A percentile compares a stretch with the other conserved stretches of the same genome.
Evolutionary conservation across 2,888 invertebrate species (phyloP).

Genomic region (Protodeltote pygarga): DNA sequence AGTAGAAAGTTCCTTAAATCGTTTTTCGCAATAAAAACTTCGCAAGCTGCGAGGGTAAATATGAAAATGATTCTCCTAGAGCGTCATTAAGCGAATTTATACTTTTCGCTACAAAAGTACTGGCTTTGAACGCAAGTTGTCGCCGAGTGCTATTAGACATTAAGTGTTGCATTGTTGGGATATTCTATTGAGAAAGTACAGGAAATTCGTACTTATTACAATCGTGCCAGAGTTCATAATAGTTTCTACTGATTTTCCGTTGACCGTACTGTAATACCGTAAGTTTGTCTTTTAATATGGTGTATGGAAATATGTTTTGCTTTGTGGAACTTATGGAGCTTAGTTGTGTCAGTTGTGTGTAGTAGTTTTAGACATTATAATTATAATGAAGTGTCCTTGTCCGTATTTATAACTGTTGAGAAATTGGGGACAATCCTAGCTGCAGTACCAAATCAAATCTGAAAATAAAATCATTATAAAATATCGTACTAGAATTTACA

Average conservation of each 20-base stretch:
- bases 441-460: too few species aligned
- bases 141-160: slow-evolving; percentile 65
- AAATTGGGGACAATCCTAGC: too few species aligned
- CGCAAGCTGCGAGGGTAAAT: slow-evolving; percentile 49
- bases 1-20: too few species aligned
- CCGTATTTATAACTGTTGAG: too few species aligned
- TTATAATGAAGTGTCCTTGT: too few species aligned
- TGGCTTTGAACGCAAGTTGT: slow-evolving; percentile 61
- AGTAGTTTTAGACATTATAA: too few species aligned
- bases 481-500: too few species aligned
- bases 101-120: slow-evolving; percentile 60
- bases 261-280: slow-evolving; percentile 28
- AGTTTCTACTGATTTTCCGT: too few species aligned
- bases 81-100: slow-evolving; percentile 72
- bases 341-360: not conserved
- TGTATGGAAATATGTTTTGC: slow-evolving; percentile 13
- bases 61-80: slow-evolving; percentile 61
- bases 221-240: too few species aligned
- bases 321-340: slow-evolving; percentile 1
- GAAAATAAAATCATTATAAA: too few species aligned
- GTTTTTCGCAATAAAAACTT: slow-evolving; percentile 49
- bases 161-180: slow-evolving; percentile 54
- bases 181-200: slow-evolving; percentile 43
- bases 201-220: too few species aligned
- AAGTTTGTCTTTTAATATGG: slow-evolving; percentile 15